Evolutionary conservation across 2,113 vertebrate genomes (phyloP), one percentile per base, ranked within the genome.

Genomic region (Nannobrachium achirus): DNA sequence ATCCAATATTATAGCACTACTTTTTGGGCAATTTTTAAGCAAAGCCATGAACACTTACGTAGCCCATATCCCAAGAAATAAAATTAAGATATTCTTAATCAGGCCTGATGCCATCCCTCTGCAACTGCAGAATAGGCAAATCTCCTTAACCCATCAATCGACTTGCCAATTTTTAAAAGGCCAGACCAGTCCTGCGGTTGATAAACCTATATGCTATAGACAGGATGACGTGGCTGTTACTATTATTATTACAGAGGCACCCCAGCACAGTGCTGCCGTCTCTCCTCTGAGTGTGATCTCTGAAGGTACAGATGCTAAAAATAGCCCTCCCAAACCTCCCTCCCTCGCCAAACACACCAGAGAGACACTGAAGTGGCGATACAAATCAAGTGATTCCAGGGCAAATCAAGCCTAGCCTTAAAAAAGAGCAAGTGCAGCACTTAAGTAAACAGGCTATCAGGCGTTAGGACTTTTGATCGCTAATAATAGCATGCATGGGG

Each of bases 201-300:
- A 73, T 69, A 77, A 80, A 82, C 79, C 55, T 49, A 62, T 60
- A 75, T 52, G 65, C 55, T 49, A 62, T 60, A 75, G 52, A 65
- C 49, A 63, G 74, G 38, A 66, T 81, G 85, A 83, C 71, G 75
- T 79, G 73, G 74, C 79, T 65, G 73, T 59, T 78, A 59, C 87
- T 89, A 89, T 86, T 84, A 69, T 56, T 76, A 79, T 74, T 81
- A 53, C 62, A 56, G 38, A 20, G 78, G 81, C 56, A 70, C 83
- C 77, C 79, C 74, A 69, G 61, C 53, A 65, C 71, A 71, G 52
- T 59, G 45, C 50, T 69, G 62, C 15, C 42, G 80, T 60, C 71
- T 60, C 71, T 78, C 60, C 65, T 75, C 41, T 46, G 44, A 68
- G 42, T 67, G 56, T 55, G 44, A 71, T 63, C 33, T 38, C 67